Percentiles rank a stretch among this genome's conserved stretches.
Evolutionary conservation across 2,113 vertebrate genomes (phyloP).

Genomic region (Probosciger aterrimus): DNA sequence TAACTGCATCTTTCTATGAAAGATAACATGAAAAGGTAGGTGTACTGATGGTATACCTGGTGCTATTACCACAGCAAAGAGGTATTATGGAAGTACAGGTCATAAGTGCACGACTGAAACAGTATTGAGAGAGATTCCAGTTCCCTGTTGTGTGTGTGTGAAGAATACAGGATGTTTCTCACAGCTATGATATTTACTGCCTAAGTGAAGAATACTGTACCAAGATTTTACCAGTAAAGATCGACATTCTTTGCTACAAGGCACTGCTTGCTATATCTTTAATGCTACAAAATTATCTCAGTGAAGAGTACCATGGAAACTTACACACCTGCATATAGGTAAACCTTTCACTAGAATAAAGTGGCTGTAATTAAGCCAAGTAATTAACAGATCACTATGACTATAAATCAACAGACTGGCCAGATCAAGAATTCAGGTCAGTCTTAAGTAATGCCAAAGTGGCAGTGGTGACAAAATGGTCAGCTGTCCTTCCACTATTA

Average conservation of each 20-base stretch:
- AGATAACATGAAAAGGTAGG: conserved; percentile 9
- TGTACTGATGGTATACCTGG: background rate
- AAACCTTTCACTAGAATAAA: conserved; percentile 1
- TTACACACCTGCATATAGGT: background rate
- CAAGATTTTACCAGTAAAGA: background rate
- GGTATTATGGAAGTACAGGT: background rate
- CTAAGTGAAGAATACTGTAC: background rate
- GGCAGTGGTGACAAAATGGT: background rate
- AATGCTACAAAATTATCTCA: background rate
- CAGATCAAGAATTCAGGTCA: conserved; percentile 28
- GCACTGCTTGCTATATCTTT: background rate
- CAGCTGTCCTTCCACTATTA: background rate
- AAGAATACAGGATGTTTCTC: background rate
- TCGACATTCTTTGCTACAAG: background rate
- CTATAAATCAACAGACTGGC: background rate
- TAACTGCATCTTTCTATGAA: background rate
- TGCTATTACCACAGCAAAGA: conserved; percentile 5
- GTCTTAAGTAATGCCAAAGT: background rate
- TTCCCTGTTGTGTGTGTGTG: background rate
- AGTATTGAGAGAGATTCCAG: background rate
- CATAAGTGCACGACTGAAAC: background rate
- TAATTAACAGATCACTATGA: background rate
- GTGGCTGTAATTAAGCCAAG: background rate
- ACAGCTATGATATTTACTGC: background rate
- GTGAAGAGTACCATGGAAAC: background rate